Evolutionary conservation across 2,113 vertebrate genomes (phyloP).

Genomic region (Mesocricetus auratus): DNA sequence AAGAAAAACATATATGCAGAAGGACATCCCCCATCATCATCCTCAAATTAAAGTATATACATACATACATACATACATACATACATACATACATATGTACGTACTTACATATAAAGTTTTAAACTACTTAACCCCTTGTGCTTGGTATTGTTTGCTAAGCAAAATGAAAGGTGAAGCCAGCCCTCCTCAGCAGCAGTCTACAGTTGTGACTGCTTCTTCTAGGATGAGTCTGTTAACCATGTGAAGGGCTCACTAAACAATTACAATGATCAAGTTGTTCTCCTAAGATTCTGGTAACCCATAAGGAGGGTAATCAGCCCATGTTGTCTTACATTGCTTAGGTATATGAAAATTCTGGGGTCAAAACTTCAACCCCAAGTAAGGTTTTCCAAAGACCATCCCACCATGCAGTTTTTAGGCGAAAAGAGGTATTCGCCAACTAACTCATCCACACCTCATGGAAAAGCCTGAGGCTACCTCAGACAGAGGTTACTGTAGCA

Average conservation of each 20-base stretch:
- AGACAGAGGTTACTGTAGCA: not conserved
- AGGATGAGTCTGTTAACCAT: not conserved
- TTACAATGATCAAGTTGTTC: conserved; percentile 6
- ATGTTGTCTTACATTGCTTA: not conserved
- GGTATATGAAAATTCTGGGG: not conserved
- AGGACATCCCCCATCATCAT: too few relatives aligned
- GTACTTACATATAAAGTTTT: not conserved
- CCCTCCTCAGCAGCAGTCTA: not conserved
- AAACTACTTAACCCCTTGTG: not conserved
- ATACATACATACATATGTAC: too few relatives aligned
- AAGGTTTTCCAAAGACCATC: conserved; percentile 47
- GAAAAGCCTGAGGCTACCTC: not conserved
- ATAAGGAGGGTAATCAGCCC: not conserved
- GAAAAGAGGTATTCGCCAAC: not conserved
- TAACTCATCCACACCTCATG: not conserved
- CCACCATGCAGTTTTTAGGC: not conserved
- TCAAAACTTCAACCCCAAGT: conserved; percentile 20
- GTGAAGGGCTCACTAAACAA: not conserved
- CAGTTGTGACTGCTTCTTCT: not conserved
- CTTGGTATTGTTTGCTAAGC: not conserved
- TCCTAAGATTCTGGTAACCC: conserved; percentile 25
- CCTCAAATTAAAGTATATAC: too few relatives aligned
- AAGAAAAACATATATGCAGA: too few relatives aligned
- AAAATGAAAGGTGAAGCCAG: not conserved
- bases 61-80: too few relatives aligned